Evolutionary conservation across 2,888 invertebrate species (phyloP).

Genomic region (Caenorhabditis uteleia): DNA sequence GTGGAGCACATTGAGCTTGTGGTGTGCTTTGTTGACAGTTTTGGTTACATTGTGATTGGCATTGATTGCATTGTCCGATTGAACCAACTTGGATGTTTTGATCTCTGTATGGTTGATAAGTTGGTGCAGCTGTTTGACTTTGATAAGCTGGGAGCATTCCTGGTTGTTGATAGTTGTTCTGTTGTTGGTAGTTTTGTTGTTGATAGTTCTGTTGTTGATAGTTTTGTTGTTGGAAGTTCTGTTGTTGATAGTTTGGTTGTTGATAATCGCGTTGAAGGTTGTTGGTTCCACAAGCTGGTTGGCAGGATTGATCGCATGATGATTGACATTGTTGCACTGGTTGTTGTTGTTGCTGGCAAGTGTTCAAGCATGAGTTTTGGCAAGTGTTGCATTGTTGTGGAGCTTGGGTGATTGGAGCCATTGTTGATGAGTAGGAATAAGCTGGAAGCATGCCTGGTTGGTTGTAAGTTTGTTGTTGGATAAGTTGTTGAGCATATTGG

Average conservation of each 20-base stretch:
- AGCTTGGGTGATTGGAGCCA: constrained; percentile 25
- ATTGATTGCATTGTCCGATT: constrained; percentile 35
- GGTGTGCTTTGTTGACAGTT: constrained; percentile 24
- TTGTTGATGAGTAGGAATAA: constrained; percentile 30
- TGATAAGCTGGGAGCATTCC: constrained; percentile 36
- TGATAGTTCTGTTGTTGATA: constrained; percentile 6
- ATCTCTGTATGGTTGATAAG: constrained; percentile 36
- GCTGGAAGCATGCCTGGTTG: constrained; percentile 45
- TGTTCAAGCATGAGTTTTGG: constrained; percentile 38
- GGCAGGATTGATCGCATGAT: constrained; percentile 37
- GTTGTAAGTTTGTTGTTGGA: constrained; percentile 47
- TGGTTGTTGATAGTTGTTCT: constrained; percentile 29
- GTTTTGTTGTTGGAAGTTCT: constrained; percentile 12
- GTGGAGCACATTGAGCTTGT: constrained; percentile 32
- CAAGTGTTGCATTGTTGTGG: constrained; percentile 43
- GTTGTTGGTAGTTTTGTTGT: neutral
- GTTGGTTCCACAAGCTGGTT: constrained; percentile 27
- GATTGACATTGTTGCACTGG: constrained; percentile 37
- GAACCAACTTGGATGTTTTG: neutral
- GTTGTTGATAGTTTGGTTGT: constrained; percentile 3
- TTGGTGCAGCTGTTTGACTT: neutral
- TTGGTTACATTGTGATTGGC: constrained; percentile 37
- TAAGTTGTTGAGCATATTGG: constrained; percentile 45
- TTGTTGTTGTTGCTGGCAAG: constrained; percentile 18
- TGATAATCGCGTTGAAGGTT: constrained; percentile 3